These are phyloP conservation scores for Rugalucina vietnamica DNA, from an alignment of 2,888 invertebrate genomes.

Conservation along the genomic window DNA sequence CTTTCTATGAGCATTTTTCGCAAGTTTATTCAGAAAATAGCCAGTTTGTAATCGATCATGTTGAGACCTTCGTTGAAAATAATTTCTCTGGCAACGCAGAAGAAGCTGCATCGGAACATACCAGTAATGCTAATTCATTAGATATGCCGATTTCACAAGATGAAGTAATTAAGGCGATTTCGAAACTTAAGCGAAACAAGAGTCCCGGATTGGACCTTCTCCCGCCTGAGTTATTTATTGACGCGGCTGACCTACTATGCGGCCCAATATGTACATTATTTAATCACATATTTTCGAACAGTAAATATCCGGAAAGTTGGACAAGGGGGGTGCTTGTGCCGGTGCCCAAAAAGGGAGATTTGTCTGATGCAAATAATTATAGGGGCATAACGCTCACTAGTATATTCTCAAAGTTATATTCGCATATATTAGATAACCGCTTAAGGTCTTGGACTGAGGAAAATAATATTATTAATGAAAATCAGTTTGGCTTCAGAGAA, in stretches of 20 bases:
- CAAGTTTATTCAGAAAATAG: background rate
- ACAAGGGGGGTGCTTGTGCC: slow-evolving; percentile 7
- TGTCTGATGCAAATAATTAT: slow-evolving; percentile 19
- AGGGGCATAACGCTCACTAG: slow-evolving; percentile 20
- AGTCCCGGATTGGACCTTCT: background rate
- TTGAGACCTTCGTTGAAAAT: background rate
- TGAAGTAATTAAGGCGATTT: slow-evolving; percentile 8
- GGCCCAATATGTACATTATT: background rate
- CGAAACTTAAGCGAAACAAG: slow-evolving; percentile 1
- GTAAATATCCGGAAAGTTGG: slow-evolving; percentile 16
- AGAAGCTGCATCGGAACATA: too few relatives aligned
- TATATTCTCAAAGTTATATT: slow-evolving; percentile 20
- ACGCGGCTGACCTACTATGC: background rate
- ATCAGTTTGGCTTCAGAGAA: slow-evolving; percentile 28
- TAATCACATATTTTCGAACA: slow-evolving; percentile 16
- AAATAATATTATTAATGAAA: background rate
- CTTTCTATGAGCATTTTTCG: slow-evolving; percentile 13
- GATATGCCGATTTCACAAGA: background rate
- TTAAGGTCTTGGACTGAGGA: slow-evolving; percentile 2
- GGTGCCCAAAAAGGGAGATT: slow-evolving; percentile 7
- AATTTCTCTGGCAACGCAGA: background rate
- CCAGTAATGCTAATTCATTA: background rate
- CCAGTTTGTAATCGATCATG: background rate
- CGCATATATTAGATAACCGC: slow-evolving; percentile 10
- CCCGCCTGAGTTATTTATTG: slow-evolving; percentile 12